These are phyloP conservation scores for Cheirogaleus medius DNA, from an alignment of 2,113 vertebrate species.

Conservation along the genomic window DNA sequence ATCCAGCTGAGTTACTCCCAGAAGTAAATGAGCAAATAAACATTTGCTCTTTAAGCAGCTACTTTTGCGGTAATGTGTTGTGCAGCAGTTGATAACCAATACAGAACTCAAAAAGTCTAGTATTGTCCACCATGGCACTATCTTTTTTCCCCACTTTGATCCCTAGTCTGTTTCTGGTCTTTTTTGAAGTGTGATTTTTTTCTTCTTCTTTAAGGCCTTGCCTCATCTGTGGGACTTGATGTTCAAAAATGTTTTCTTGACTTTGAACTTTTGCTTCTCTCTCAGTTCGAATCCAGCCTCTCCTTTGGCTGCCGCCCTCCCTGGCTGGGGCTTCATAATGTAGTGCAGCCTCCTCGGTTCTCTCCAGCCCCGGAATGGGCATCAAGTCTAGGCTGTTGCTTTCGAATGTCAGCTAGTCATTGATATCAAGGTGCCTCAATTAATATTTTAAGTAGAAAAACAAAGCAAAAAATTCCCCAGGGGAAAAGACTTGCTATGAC, in stretches of 20 bases:
- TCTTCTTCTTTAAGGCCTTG: not conserved
- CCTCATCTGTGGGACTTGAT: not conserved
- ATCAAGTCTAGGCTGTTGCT: not conserved
- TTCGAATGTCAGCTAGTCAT: not conserved
- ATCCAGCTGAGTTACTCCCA: not conserved
- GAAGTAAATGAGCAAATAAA: not conserved
- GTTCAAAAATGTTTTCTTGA: not conserved
- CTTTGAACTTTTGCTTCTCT: not conserved
- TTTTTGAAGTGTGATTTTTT: not conserved
- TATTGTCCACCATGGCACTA: not conserved
- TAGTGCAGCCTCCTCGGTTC: not conserved
- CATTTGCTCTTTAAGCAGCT: not conserved
- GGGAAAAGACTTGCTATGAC: not conserved
- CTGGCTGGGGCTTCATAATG: not conserved
- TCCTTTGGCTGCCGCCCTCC: not conserved
- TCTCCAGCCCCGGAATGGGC: not conserved
- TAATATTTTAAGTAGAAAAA: slow-evolving; percentile 18
- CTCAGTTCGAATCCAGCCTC: not conserved
- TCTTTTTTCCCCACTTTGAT: not conserved
- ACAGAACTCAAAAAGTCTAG: not conserved
- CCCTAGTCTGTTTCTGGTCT: not conserved
- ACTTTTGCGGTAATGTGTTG: not conserved
- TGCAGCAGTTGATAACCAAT: not conserved
- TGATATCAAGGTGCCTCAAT: not conserved
- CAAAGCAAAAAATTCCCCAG: not conserved